phyloP scores from a whole-genome alignment of 1,140 invertebrate species.

The Coenobita brevimanus region DNA sequence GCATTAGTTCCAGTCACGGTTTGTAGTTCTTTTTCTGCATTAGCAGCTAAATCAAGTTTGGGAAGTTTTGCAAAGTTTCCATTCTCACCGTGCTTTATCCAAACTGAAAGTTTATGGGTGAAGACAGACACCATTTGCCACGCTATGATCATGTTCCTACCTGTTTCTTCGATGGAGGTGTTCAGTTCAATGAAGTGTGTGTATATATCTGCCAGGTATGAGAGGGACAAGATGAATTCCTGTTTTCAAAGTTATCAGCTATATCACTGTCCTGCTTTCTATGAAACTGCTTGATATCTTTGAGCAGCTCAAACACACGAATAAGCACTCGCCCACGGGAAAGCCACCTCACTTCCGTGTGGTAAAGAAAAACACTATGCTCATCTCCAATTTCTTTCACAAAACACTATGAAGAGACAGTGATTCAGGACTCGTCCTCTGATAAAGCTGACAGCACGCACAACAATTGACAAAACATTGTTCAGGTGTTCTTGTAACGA shows the following conservation, averaged over 20 bases:
- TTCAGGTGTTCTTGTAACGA: constrained; percentile 4
- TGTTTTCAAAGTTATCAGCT: not conserved
- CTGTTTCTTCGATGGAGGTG: not conserved
- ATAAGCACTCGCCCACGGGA: constrained; percentile 8
- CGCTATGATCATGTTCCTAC: not conserved
- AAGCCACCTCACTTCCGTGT: constrained; percentile 25
- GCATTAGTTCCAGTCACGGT: not conserved
- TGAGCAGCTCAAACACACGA: not conserved
- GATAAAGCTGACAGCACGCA: constrained; percentile 4
- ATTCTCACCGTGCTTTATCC: too few relatives aligned
- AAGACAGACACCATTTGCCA: not conserved
- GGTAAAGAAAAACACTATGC: constrained; percentile 13
- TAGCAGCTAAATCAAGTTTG: not conserved
- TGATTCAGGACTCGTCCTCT: constrained; percentile 12
- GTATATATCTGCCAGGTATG: not conserved
- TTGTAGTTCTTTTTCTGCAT: not conserved
- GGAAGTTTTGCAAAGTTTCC: not conserved
- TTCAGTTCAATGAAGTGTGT: not conserved
- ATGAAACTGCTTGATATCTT: constrained; percentile 1
- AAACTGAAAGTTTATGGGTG: not conserved
- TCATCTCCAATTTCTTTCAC: constrained; percentile 18
- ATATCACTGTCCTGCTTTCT: not conserved
- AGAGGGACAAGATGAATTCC: not conserved
- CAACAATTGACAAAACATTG: constrained; percentile 18
- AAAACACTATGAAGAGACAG: constrained; percentile 4